Percentiles rank a stretch among this genome's conserved stretches.
Evolutionary conservation across 2,888 invertebrate genomes (phyloP).

Genomic region (Ormia ochracea): DNA sequence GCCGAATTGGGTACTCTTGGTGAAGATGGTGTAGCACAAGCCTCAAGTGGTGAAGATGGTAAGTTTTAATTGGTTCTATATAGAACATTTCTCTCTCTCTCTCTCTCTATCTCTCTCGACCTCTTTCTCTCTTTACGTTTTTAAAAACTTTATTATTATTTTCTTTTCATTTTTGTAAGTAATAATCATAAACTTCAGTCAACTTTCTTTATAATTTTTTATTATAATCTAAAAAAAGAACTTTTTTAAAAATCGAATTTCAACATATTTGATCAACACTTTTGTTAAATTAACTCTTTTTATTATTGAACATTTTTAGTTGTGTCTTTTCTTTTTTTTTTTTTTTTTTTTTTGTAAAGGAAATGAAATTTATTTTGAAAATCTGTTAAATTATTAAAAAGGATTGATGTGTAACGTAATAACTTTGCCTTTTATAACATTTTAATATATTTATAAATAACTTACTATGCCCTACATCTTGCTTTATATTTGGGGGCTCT

Average conservation of each 20-base stretch:
- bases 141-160: neutral
- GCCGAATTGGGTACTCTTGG: slow-evolving; percentile 82
- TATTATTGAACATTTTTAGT: slow-evolving; percentile 43
- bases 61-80: slow-evolving; percentile 70
- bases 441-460: too few relatives aligned
- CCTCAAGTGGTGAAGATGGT: slow-evolving; percentile 77
- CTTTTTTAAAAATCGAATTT: neutral
- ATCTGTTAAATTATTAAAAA: too few relatives aligned
- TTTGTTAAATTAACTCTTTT: too few relatives aligned
- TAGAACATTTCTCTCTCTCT: slow-evolving; percentile 22
- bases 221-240: slow-evolving; percentile 10
- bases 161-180: slow-evolving; percentile 21
- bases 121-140: too few relatives aligned
- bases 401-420: too few relatives aligned
- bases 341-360: slow-evolving; percentile 14
- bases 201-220: slow-evolving; percentile 7
- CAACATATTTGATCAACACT: too few relatives aligned
- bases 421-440: too few relatives aligned
- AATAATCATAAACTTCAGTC: slow-evolving; percentile 42
- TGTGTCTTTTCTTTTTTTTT: neutral
- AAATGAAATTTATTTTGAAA: slow-evolving; percentile 42
- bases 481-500: too few relatives aligned
- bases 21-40: slow-evolving; percentile 76
- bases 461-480: too few relatives aligned
- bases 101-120: slow-evolving; percentile 6